phyloP scores from a whole-genome alignment of 2,888 invertebrate species.

The Cynaeus angustus region DNA sequence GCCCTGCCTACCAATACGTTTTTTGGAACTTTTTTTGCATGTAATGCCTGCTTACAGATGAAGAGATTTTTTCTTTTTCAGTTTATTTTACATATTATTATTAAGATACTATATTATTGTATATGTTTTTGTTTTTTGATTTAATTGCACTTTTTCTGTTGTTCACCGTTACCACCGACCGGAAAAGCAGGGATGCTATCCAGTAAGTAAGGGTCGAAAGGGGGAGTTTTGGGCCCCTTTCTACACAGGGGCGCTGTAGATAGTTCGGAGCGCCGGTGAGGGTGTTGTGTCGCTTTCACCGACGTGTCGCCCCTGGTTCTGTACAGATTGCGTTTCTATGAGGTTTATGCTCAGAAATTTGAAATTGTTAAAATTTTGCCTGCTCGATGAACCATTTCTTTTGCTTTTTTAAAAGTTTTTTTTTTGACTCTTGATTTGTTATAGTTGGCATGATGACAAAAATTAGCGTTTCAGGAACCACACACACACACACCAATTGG shows the following conservation, averaged over 20 bases:
- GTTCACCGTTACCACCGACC: conserved; percentile 76
- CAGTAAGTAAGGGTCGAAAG: conserved; percentile 78
- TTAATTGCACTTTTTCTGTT: conserved; percentile 80
- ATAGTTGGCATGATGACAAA: conserved; percentile 28
- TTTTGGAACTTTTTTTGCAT: conserved; percentile 75
- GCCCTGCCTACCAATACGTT: conserved; percentile 74
- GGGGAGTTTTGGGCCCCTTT: conserved; percentile 13
- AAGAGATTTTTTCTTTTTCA: conserved; percentile 70
- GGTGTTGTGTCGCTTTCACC: conserved; percentile 37
- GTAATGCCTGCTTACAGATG: conserved; percentile 80
- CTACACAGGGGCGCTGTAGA: conserved; percentile 45
- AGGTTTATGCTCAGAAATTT: conserved; percentile 47
- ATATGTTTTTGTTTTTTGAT: conserved; percentile 68
- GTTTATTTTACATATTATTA: conserved; percentile 67
- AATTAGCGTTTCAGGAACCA: conserved; percentile 29
- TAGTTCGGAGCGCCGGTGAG: conserved; percentile 45
- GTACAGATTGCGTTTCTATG: conserved; percentile 49
- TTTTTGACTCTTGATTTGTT: conserved; percentile 5
- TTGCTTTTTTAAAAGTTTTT: conserved; percentile 23
- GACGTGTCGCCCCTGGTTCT: conserved; percentile 43
- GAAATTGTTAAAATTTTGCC: conserved; percentile 11
- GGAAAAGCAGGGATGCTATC: conserved; percentile 82
- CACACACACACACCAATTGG: conserved; percentile 1
- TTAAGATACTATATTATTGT: conserved; percentile 51
- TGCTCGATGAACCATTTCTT: conserved; percentile 4